Evolutionary conservation across 2,797 vertebrate species (phyloP).

Genomic region (Hozukius guyotensis): DNA sequence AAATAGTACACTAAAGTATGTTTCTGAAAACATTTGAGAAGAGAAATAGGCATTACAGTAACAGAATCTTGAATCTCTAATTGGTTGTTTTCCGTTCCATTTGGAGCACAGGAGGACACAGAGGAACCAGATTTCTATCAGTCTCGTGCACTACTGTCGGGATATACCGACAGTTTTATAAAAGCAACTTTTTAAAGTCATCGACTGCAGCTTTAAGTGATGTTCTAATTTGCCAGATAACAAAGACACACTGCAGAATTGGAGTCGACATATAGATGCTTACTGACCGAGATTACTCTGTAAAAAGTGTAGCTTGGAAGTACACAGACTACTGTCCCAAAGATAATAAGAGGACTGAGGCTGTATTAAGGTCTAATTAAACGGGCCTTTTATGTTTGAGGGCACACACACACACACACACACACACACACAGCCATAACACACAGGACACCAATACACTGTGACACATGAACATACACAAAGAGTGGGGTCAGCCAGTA

Average conservation of each 20-base stretch:
- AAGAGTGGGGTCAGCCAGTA: not conserved
- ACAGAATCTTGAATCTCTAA: too few species aligned
- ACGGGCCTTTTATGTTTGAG: slow-evolving; percentile 10
- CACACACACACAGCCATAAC: not conserved
- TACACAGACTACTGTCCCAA: not conserved
- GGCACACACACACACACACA: slow-evolving; percentile 40
- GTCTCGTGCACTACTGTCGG: not conserved
- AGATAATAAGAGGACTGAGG: slow-evolving; percentile 14
- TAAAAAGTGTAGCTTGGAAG: not conserved
- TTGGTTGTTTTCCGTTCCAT: too few species aligned
- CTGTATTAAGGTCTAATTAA: slow-evolving; percentile 26
- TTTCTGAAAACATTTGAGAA: too few species aligned
- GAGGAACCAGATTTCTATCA: not conserved
- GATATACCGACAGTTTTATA: not conserved
- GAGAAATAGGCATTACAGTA: too few species aligned
- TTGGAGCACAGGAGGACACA: not conserved
- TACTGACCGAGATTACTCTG: slow-evolving; percentile 21
- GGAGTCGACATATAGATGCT: slow-evolving; percentile 18
- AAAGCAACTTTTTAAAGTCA: not conserved
- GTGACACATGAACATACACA: not conserved
- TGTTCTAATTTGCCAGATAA: not conserved
- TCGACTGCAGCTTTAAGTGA: not conserved
- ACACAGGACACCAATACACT: slow-evolving; percentile 34
- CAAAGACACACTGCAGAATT: not conserved
- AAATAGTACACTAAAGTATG: too few species aligned